phyloP scores from a whole-genome alignment of 2,797 vertebrate species.

The Fundulus diaphanus region DNA sequence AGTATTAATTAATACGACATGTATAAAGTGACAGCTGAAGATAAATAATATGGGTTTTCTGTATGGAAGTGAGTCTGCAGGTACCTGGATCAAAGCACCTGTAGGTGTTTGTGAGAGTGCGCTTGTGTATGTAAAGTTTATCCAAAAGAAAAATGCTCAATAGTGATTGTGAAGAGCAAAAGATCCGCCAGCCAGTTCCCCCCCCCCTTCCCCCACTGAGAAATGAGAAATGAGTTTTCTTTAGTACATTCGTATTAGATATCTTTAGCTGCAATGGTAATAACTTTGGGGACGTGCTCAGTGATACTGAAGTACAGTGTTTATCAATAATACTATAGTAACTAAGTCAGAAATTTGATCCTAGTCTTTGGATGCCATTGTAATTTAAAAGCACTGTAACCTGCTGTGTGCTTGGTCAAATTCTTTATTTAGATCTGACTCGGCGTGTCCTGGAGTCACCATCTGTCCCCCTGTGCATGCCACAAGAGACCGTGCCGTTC shows the following conservation, averaged over 20 bases:
- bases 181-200: too few species aligned
- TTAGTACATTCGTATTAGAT: neutral
- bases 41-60: too few species aligned
- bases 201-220: too few species aligned
- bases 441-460: constrained; percentile 42
- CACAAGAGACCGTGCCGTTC: constrained; percentile 44
- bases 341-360: neutral
- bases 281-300: neutral
- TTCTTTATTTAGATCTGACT: constrained; percentile 51
- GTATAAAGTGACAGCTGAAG: too few species aligned
- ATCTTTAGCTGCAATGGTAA: neutral
- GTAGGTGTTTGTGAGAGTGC: too few species aligned
- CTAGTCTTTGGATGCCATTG: neutral
- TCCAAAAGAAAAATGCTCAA: too few species aligned
- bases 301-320: neutral
- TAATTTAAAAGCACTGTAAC: neutral
- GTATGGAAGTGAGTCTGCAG: too few species aligned
- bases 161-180: too few species aligned
- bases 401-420: constrained; percentile 13
- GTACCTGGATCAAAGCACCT: too few species aligned
- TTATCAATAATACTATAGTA: neutral
- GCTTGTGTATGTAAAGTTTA: too few species aligned
- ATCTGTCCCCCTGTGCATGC: constrained; percentile 61
- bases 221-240: too few species aligned
- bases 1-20: too few species aligned